A percentile compares a stretch with the other conserved stretches of the same genome.
phyloP scores from a whole-genome alignment of 2,113 vertebrate genomes.

The Lophura nycthemera region DNA sequence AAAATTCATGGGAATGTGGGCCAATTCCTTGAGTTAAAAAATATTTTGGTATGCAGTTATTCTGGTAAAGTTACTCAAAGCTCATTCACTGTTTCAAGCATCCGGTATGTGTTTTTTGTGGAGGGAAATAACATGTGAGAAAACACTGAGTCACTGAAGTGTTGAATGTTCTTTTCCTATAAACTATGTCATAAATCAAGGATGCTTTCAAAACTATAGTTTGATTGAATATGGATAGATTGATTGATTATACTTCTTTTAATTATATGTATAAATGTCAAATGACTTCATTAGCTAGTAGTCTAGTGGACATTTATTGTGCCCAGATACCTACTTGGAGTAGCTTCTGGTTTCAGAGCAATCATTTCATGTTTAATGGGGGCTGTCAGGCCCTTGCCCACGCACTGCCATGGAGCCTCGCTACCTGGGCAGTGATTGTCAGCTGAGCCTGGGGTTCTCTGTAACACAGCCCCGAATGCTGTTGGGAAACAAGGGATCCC shows the following conservation, averaged over 20 bases:
- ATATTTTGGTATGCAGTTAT: background rate
- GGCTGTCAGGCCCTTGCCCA: background rate
- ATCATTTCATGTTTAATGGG: background rate
- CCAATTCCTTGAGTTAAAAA: background rate
- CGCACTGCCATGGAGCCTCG: background rate
- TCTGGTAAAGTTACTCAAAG: background rate
- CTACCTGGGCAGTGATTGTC: accelerated
- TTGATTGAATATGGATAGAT: background rate
- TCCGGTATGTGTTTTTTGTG: background rate
- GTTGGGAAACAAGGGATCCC: background rate
- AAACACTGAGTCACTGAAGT: background rate
- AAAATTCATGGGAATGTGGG: background rate
- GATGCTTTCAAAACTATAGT: background rate
- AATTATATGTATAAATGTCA: constrained; percentile 18
- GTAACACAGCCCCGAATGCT: background rate
- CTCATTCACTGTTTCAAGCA: background rate
- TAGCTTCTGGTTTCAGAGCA: background rate
- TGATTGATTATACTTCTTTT: constrained; percentile 32
- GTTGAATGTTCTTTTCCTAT: background rate
- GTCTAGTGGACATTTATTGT: background rate
- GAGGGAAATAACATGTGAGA: background rate
- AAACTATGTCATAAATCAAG: background rate
- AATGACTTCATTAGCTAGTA: background rate
- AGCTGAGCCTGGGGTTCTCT: background rate
- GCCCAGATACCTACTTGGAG: background rate